Conservation (phyloP, 2,888 invertebrate species). For the Argynnis bischoffii region DNA sequence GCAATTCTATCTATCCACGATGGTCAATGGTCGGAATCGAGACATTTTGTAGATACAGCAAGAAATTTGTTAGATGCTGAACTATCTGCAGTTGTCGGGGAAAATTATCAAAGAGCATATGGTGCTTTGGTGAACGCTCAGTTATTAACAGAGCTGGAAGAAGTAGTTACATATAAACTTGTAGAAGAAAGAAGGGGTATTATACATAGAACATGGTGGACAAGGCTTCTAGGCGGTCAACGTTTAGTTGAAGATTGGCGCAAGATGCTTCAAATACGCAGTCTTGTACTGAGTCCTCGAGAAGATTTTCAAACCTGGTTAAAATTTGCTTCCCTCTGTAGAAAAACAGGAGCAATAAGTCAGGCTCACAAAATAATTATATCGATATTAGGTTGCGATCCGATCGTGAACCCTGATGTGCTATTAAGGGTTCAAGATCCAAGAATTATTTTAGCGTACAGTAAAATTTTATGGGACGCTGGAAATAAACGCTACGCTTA, state of each 20-base stretch:
- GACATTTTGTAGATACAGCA: conserved; percentile 94
- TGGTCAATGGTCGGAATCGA: conserved; percentile 86
- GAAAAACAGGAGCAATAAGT: conserved; percentile 93
- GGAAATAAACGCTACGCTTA: conserved; percentile 90
- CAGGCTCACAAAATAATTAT: conserved; percentile 96
- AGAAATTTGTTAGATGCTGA: conserved; percentile 97
- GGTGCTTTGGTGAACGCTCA: conserved; percentile 98
- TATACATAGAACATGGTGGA: conserved; percentile 96
- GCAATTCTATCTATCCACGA: conserved; percentile 95
- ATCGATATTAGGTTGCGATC: conserved; percentile 91
- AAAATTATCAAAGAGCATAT: conserved; percentile 97
- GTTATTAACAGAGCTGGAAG: conserved; percentile 97
- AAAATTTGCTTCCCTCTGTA: conserved; percentile 97
- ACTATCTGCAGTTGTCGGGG: conserved; percentile 96
- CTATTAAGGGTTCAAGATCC: conserved; percentile 89
- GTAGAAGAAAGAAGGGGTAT: conserved; percentile 94
- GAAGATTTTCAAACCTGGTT: conserved; percentile 98
- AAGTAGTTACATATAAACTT: conserved; percentile 97
- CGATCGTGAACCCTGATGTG: conserved; percentile 85
- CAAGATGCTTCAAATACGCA: conserved; percentile 96
- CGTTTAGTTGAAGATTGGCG: conserved; percentile 99
- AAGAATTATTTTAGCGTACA: conserved; percentile 95
- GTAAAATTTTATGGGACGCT: conserved; percentile 97
- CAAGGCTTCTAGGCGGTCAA: conserved; percentile 96
- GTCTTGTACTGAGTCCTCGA: conserved; percentile 93